Base-by-base conservation (phyloP, 2,888 invertebrate genomes). In the Mythimna pallens region DNA sequence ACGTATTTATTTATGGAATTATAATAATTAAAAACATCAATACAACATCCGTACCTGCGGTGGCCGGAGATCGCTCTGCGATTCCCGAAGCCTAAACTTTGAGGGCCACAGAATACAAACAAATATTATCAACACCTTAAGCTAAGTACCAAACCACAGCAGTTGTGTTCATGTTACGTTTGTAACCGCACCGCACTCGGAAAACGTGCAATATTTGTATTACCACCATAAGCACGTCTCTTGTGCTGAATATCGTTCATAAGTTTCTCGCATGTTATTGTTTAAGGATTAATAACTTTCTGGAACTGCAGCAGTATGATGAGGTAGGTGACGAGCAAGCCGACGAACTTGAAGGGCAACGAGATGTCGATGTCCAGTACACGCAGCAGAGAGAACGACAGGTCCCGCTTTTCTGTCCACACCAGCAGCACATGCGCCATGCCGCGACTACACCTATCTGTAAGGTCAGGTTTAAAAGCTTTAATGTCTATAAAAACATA, bases 271-370 rank as follows among this genome's bases (percentile, higher is more conserved):
- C 20, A 52, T 52, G 50, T 52, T 9, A 9, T n/a, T 9, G 50
- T 52, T 40, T 36, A 65, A 10, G 89, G 90, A 58, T 89, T 87
- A 14, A 93, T 88, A 54, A 95, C 93, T 89, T 94, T 95, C 58
- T 92, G 88, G 69, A 93, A 93, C 80, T 95, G 95, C 64, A 95
- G 80, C 71, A 95, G 69, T 73, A 95, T 95, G 55, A 95, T 94
- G 6, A 95, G 90, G 70, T 95, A 95, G 0, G 94, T 94, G n/a
- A 93, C 86, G 3, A 94, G 88, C 6, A 95, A 85, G 2, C 92
- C 93, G 20, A 92, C 76, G 76, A 93, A 93, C 77, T 94, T 93
- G 81, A 95, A 94, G 0, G 95, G 95, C 14, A 95, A 86, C 0
- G 94, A 92, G 55, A 94, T 90, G 74, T 95, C 93, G 54, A 95